Evolutionary conservation across 2,113 vertebrate genomes (phyloP).

Genomic region (Cacatua alba): DNA sequence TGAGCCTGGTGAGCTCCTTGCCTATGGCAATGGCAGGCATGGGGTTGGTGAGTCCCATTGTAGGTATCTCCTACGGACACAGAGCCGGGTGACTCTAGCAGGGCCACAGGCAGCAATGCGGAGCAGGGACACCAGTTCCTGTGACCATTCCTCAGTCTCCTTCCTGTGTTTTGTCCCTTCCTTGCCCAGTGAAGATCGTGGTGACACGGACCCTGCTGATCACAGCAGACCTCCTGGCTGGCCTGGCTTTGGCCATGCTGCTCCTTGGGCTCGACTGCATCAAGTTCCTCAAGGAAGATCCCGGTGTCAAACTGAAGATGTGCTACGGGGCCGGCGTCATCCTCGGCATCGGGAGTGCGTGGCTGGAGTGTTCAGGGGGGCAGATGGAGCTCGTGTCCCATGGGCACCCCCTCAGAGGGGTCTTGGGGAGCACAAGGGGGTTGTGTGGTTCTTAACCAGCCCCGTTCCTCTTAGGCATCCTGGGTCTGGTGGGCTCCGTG

Average conservation of each 20-base stretch:
- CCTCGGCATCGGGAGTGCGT: slow-evolving; percentile 64
- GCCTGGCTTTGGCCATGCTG: slow-evolving; percentile 59
- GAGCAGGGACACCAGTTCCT: background rate
- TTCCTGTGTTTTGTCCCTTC: background rate
- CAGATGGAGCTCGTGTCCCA: background rate
- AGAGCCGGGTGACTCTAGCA: background rate
- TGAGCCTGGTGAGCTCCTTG: background rate
- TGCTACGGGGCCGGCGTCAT: slow-evolving; percentile 55
- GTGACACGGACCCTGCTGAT: slow-evolving; percentile 75
- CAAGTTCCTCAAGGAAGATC: slow-evolving; percentile 70
- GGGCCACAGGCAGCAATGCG: background rate
- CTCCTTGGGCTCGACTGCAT: slow-evolving; percentile 68
- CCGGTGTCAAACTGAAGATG: slow-evolving; percentile 63
- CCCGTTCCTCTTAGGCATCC: slow-evolving; percentile 48
- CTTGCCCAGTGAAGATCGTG: slow-evolving; percentile 70
- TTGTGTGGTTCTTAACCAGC: background rate
- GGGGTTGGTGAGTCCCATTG: background rate
- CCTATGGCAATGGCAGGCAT: background rate
- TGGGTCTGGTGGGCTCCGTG: slow-evolving; percentile 71
- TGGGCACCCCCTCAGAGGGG: background rate
- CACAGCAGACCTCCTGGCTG: slow-evolving; percentile 66
- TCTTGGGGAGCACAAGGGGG: background rate
- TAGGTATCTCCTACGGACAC: background rate
- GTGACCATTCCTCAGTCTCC: background rate
- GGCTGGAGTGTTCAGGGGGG: background rate